Evolutionary conservation across 2,888 invertebrate species (phyloP).

Genomic region (Sarcophaga caerulescens): DNA sequence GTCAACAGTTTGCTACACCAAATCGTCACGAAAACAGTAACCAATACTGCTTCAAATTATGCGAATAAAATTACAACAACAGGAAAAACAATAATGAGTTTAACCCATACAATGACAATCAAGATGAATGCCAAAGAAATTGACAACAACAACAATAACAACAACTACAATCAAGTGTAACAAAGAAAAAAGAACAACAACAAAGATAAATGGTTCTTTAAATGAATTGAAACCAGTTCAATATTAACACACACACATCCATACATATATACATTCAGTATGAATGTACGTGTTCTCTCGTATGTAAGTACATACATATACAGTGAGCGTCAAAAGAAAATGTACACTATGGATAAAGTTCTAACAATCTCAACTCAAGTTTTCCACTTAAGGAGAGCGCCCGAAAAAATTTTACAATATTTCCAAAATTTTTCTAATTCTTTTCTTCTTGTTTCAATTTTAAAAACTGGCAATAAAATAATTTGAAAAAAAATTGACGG

Average conservation of each 20-base stretch:
- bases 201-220: conserved; percentile 24
- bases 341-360: no score
- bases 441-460: no score
- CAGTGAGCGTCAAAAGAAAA: no score
- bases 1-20: conserved; percentile 45
- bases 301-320: no score
- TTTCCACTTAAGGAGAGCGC: no score
- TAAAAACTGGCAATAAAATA: no score
- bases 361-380: no score
- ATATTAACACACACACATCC: neutral
- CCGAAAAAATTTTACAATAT: no score
- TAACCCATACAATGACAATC: neutral
- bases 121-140: neutral
- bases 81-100: conserved; percentile 1
- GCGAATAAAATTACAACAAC: conserved; percentile 26
- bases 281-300: neutral
- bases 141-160: no score
- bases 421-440: no score
- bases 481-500: no score
- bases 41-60: conserved; percentile 12
- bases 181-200: conserved; percentile 24
- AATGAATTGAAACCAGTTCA: conserved; percentile 23
- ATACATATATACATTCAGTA: neutral
- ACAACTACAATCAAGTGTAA: conserved; percentile 20
- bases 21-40: conserved; percentile 22